Evolutionary conservation across 1,140 invertebrate species (phyloP).

Genomic region (Ips nitidus): DNA sequence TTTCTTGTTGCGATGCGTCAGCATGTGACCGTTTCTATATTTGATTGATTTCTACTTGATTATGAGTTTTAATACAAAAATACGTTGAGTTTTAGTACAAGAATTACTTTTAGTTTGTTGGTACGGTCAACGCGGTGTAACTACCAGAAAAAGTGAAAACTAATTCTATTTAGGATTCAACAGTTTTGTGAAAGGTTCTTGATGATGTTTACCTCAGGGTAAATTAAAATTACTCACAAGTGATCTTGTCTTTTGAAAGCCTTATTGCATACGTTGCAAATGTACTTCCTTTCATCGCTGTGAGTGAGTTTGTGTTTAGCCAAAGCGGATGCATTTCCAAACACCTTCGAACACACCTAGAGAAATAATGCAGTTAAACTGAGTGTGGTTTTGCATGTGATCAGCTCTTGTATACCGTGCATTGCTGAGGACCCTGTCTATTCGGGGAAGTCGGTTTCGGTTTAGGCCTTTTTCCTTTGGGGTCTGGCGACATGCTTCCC

Average conservation of each 20-base stretch:
- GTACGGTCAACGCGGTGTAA: no score
- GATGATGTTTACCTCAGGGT: no score
- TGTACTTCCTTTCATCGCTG: constrained; percentile 95
- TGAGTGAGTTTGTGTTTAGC: constrained; percentile 98
- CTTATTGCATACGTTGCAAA: constrained; percentile 93
- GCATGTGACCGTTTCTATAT: constrained; percentile 92
- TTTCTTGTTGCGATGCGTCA: constrained; percentile 96
- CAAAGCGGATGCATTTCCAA: constrained; percentile 94
- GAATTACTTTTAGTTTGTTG: no score
- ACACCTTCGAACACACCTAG: constrained; percentile 92
- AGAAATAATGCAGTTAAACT: constrained; percentile 32
- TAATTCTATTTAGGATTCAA: no score
- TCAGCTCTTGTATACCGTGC: constrained; percentile 57
- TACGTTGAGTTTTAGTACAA: no score
- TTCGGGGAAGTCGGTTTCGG: constrained; percentile 71
- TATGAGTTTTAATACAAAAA: no score
- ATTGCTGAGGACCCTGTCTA: constrained; percentile 71
- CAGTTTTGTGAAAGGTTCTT: no score
- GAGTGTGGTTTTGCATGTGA: constrained; percentile 1
- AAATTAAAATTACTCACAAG: constrained; percentile 73
- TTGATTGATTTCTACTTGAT: not conserved
- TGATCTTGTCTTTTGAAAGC: constrained; percentile 99
- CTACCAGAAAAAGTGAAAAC: no score
- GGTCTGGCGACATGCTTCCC: constrained; percentile 42
- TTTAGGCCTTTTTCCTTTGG: constrained; percentile 52